A percentile compares a stretch with the other conserved stretches of the same genome.
phyloP scores from a whole-genome alignment of 2,888 invertebrate species.

The Creontiades dilutus region DNA sequence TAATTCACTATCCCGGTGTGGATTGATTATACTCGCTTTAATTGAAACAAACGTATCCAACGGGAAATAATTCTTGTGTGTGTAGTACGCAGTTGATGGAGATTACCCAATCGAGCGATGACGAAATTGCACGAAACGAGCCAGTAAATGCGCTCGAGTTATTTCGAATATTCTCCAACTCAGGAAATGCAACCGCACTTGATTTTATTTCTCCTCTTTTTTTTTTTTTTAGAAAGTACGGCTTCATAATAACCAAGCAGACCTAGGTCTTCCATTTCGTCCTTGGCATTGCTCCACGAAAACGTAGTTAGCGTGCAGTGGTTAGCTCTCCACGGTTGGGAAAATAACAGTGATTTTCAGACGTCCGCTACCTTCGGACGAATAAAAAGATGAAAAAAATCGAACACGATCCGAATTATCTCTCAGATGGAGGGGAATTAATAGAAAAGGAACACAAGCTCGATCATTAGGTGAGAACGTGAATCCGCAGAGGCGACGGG shows the following conservation, averaged over 20 bases:
- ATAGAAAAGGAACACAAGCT: constrained; percentile 49
- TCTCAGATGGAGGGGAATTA: constrained; percentile 2
- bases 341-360: constrained; percentile 58
- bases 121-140: too few relatives aligned
- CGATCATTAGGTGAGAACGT: constrained; percentile 51
- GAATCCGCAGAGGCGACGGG: constrained; percentile 31
- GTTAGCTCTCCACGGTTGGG: background rate
- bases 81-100: too few relatives aligned
- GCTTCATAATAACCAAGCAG: background rate
- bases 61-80: too few relatives aligned
- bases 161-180: too few relatives aligned
- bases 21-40: too few relatives aligned
- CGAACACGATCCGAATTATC: constrained; percentile 41
- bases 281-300: constrained; percentile 60
- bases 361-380: constrained; percentile 26
- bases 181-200: too few relatives aligned
- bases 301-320: constrained; percentile 27
- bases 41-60: too few relatives aligned
- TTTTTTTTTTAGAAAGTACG: constrained; percentile 27
- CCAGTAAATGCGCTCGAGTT: too few relatives aligned
- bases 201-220: too few relatives aligned
- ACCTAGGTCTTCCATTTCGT: background rate
- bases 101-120: too few relatives aligned
- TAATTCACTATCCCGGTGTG: too few relatives aligned
- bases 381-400: background rate